Evolutionary conservation across 2,888 invertebrate species (phyloP).

Genomic region (Mechanitis mazaeus): DNA sequence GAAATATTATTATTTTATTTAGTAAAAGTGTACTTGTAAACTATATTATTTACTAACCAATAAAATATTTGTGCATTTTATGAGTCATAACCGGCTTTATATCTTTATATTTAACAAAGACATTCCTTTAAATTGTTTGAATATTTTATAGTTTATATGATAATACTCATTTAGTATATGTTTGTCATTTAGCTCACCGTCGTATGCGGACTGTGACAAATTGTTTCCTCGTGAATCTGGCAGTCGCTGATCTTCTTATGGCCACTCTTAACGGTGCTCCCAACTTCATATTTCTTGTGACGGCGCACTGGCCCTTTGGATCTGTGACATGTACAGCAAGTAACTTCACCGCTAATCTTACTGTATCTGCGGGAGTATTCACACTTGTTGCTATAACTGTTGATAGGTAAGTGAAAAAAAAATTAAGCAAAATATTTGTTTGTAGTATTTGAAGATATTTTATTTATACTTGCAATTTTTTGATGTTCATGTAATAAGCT

Average conservation of each 20-base stretch:
- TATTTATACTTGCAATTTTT: background rate
- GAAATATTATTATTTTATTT: no score
- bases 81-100: no score
- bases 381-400: conserved; percentile 94
- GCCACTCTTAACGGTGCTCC: conserved; percentile 91
- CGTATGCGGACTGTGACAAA: conserved; percentile 93
- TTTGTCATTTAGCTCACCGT: conserved; percentile 79
- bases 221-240: conserved; percentile 92
- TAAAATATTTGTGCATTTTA: no score
- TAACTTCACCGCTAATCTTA: conserved; percentile 92
- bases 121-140: no score
- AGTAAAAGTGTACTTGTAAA: no score
- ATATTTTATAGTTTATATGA: no score
- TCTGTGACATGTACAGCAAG: conserved; percentile 88
- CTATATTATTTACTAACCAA: no score
- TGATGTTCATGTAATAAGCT: no score
- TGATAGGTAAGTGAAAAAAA: conserved; percentile 82
- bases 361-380: conserved; percentile 93
- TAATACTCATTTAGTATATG: background rate
- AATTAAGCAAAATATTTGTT: background rate
- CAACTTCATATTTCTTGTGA: conserved; percentile 91
- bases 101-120: no score
- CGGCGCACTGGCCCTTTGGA: conserved; percentile 92
- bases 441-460: background rate
- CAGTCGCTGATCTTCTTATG: conserved; percentile 90